These are phyloP conservation scores for Lichenostomus cassidix DNA, from an alignment of 2,113 vertebrate species.

Conservation along the genomic window DNA sequence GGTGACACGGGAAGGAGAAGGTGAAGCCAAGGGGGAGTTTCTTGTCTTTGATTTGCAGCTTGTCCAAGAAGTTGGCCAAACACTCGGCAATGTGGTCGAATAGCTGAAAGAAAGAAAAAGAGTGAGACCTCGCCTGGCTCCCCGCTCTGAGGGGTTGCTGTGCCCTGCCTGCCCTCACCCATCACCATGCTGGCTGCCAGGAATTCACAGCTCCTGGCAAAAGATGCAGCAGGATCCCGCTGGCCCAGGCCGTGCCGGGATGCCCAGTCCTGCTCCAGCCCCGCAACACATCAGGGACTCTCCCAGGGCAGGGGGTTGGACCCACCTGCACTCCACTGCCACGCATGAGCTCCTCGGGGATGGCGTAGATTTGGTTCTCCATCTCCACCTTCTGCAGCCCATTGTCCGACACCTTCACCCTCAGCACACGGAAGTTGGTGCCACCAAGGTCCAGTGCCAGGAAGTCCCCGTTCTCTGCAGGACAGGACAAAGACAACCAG, in stretches of 20 bases:
- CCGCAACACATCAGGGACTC: rapidly evolving
- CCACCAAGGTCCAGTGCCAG: constrained; percentile 91
- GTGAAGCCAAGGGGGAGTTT: constrained; percentile 95
- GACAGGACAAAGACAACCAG: not conserved
- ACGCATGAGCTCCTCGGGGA: constrained; percentile 90
- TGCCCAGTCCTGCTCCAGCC: not conserved
- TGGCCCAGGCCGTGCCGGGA: not conserved
- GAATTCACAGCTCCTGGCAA: not conserved
- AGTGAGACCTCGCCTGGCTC: not conserved
- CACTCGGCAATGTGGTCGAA: constrained; percentile 95
- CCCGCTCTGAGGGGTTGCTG: rapidly evolving
- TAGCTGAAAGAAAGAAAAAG: constrained; percentile 71
- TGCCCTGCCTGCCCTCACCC: not conserved
- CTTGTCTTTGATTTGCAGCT: constrained; percentile 90
- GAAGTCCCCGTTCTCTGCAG: constrained; percentile 90
- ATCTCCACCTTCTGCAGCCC: constrained; percentile 91
- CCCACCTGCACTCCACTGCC: constrained; percentile 86
- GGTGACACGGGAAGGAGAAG: constrained; percentile 94
- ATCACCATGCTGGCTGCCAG: rapidly evolving
- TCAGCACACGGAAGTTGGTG: constrained; percentile 89
- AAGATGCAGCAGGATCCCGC: not conserved
- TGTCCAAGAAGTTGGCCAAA: constrained; percentile 90
- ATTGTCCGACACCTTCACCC: constrained; percentile 86
- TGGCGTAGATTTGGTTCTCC: constrained; percentile 92
- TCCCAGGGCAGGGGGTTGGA: rapidly evolving